Evolutionary conservation across 2,113 vertebrate genomes (phyloP).

Genomic region (Saguinus imperator): DNA sequence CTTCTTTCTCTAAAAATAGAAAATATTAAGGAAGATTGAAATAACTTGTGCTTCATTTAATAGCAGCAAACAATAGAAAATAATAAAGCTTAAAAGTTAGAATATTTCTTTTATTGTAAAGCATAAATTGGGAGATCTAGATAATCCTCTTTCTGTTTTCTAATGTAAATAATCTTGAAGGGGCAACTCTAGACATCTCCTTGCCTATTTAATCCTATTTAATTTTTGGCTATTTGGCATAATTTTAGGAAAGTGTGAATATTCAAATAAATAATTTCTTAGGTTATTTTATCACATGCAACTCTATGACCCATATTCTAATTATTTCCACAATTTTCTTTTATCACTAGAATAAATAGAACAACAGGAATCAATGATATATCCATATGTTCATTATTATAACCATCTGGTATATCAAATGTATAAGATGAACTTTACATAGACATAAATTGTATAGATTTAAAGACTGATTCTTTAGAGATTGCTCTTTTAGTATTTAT

Average conservation of each 20-base stretch:
- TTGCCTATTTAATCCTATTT: background rate
- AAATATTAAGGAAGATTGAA: background rate
- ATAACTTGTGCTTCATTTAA: background rate
- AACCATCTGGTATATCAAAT: background rate
- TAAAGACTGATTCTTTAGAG: background rate
- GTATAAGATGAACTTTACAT: background rate
- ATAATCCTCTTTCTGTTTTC: background rate
- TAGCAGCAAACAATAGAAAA: background rate
- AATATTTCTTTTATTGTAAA: slow-evolving; percentile 41
- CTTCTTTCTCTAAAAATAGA: background rate
- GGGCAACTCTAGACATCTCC: background rate
- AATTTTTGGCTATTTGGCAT: background rate
- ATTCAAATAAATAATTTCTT: slow-evolving; percentile 73
- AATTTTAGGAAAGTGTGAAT: slow-evolving; percentile 55
- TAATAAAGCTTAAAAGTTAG: slow-evolving; percentile 16
- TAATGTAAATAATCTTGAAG: background rate
- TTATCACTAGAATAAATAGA: background rate
- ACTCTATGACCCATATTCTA: slow-evolving; percentile 63
- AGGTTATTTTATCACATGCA: slow-evolving; percentile 56
- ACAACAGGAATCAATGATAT: background rate
- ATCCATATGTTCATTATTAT: background rate
- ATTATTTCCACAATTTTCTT: slow-evolving; percentile 58
- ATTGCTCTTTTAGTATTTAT: background rate
- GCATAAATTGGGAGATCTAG: background rate
- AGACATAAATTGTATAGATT: background rate